phyloP scores from a whole-genome alignment of 2,888 invertebrate genomes.

The Agrochola circellaris region DNA sequence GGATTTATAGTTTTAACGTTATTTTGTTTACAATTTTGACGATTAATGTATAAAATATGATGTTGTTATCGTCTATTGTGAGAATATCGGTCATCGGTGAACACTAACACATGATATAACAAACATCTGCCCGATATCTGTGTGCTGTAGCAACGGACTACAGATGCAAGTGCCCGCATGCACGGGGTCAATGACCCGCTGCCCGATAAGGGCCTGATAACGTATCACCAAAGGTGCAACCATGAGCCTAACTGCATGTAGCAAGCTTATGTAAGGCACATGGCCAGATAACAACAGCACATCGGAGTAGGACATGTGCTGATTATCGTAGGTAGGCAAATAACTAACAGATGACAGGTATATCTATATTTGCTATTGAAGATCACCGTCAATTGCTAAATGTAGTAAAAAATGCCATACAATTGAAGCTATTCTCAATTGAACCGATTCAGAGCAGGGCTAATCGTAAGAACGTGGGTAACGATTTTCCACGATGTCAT shows the following conservation, averaged over 20 bases:
- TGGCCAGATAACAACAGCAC: constrained; percentile 46
- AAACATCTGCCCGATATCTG: constrained; percentile 37
- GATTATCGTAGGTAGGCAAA: not conserved
- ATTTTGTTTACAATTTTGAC: constrained; percentile 32
- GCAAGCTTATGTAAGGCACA: constrained; percentile 44
- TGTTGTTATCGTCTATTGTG: constrained; percentile 20
- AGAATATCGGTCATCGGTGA: constrained; percentile 16
- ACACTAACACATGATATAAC: constrained; percentile 22
- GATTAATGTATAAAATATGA: constrained; percentile 10
- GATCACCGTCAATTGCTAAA: not conserved
- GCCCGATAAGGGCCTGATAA: constrained; percentile 65
- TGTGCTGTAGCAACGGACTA: constrained; percentile 9
- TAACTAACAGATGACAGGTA: not conserved
- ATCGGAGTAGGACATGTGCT: constrained; percentile 21
- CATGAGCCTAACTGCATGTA: constrained; percentile 46
- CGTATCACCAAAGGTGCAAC: constrained; percentile 63
- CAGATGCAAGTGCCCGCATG: constrained; percentile 62
- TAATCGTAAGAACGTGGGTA: constrained; percentile 24
- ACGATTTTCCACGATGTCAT: constrained; percentile 18
- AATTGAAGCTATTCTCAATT: constrained; percentile 8
- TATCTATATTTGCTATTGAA: not conserved
- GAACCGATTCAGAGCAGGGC: constrained; percentile 15
- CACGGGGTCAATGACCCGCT: constrained; percentile 50
- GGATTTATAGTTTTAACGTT: not conserved
- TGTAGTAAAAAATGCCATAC: not conserved